Evolutionary conservation across 2,888 invertebrate genomes (phyloP).

Genomic region (Nomada ruficornis): DNA sequence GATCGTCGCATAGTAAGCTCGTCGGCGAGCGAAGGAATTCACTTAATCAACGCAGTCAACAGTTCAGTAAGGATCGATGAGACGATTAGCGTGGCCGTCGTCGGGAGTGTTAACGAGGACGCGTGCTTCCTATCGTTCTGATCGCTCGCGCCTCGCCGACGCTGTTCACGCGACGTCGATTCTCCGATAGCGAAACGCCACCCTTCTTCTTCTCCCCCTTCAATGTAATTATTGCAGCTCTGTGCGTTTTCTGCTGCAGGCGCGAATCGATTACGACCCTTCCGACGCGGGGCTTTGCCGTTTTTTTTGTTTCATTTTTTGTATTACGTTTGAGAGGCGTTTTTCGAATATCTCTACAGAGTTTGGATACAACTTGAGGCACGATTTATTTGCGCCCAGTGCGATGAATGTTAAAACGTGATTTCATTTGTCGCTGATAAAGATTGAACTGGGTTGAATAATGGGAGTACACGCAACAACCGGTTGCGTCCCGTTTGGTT

Average conservation of each 20-base stretch:
- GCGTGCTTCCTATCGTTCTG: slow-evolving; percentile 31
- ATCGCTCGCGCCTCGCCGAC: neutral
- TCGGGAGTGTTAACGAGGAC: slow-evolving; percentile 25
- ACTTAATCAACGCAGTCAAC: slow-evolving; percentile 40
- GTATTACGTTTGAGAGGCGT: too few relatives aligned
- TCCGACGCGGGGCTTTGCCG: too few relatives aligned
- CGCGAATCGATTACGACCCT: neutral
- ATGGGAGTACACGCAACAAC: neutral
- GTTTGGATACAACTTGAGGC: too few relatives aligned
- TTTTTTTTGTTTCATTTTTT: neutral
- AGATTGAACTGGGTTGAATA: neutral
- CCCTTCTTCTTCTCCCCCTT: neutral
- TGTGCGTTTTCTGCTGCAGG: neutral
- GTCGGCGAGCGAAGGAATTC: slow-evolving; percentile 8
- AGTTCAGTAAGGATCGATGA: slow-evolving; percentile 12
- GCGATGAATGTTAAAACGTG: too few relatives aligned
- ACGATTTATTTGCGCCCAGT: too few relatives aligned
- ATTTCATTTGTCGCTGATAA: neutral
- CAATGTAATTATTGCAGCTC: neutral
- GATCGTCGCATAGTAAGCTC: neutral
- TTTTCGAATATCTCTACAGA: too few relatives aligned
- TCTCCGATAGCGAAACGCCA: slow-evolving; percentile 13
- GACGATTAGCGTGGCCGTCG: slow-evolving; percentile 29
- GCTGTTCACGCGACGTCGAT: slow-evolving; percentile 30
- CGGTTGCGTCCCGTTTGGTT: slow-evolving; percentile 20